Percentiles rank a stretch among this genome's conserved stretches.
These are phyloP conservation scores for Panthera tigris DNA, from an alignment of 2,113 vertebrate species.

Conservation along the genomic window DNA sequence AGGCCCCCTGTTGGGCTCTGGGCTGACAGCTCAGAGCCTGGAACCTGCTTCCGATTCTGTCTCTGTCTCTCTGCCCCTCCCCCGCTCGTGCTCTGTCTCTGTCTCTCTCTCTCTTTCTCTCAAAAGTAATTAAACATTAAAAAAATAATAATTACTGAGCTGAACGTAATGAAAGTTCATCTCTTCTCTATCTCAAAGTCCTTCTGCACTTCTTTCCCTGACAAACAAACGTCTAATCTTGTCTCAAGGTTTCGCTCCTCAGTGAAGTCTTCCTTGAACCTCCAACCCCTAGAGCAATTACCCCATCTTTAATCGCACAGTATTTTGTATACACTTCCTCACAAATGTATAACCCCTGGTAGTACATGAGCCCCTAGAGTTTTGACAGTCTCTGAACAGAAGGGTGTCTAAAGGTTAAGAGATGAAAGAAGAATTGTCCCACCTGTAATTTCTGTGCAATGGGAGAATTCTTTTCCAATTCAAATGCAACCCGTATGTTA, in stretches of 20 bases:
- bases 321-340: not conserved
- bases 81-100: too few species aligned
- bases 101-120: too few species aligned
- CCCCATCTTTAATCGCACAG: not conserved
- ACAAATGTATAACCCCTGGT: not conserved
- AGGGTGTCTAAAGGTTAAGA: not conserved
- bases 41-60: too few species aligned
- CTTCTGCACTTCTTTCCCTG: not conserved
- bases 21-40: too few species aligned
- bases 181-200: not conserved
- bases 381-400: not conserved
- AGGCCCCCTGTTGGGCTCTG: too few species aligned
- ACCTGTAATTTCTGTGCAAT: not conserved
- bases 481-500: not conserved
- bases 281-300: not conserved
- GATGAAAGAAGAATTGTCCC: not conserved
- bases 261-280: not conserved
- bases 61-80: too few species aligned
- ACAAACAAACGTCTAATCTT: not conserved
- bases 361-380: not conserved
- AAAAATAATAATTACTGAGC: not conserved
- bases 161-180: not conserved
- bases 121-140: too few species aligned
- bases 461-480: conserved; percentile 22
- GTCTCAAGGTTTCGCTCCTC: not conserved